Evolutionary conservation across 2,113 vertebrate species (phyloP).

Genomic region (Ornithorhynchus anatinus): DNA sequence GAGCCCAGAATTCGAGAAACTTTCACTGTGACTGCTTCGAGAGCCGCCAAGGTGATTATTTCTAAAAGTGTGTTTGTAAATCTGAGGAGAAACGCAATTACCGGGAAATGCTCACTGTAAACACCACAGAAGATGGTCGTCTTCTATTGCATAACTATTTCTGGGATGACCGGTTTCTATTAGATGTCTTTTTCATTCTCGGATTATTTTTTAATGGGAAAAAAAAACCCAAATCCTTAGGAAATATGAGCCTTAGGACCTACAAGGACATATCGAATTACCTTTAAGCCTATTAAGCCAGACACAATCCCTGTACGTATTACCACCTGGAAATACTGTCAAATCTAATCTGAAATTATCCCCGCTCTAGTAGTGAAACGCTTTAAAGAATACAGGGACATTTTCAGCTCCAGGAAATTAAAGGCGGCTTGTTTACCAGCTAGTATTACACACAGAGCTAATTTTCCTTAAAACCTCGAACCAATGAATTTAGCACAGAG

Average conservation of each 20-base stretch:
- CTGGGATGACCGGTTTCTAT: rapidly evolving
- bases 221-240: rapidly evolving
- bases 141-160: too few relatives aligned
- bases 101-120: too few relatives aligned
- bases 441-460: neutral
- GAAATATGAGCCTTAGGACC: neutral
- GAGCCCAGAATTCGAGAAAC: too few relatives aligned
- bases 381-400: neutral
- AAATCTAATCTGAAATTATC: neutral
- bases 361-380: neutral
- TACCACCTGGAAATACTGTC: neutral
- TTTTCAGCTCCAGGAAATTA: neutral
- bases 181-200: too few relatives aligned
- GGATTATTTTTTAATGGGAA: too few relatives aligned
- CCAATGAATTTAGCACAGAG: neutral
- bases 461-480: neutral
- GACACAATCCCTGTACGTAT: neutral
- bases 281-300: neutral
- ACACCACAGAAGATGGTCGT: too few relatives aligned
- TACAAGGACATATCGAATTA: rapidly evolving
- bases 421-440: neutral
- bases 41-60: neutral
- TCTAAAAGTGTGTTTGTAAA: neutral
- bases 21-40: too few relatives aligned
- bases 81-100: rapidly evolving